These are phyloP conservation scores for Cacoxenus indagator DNA, from an alignment of 2,888 invertebrate genomes.

Conservation along the genomic window DNA sequence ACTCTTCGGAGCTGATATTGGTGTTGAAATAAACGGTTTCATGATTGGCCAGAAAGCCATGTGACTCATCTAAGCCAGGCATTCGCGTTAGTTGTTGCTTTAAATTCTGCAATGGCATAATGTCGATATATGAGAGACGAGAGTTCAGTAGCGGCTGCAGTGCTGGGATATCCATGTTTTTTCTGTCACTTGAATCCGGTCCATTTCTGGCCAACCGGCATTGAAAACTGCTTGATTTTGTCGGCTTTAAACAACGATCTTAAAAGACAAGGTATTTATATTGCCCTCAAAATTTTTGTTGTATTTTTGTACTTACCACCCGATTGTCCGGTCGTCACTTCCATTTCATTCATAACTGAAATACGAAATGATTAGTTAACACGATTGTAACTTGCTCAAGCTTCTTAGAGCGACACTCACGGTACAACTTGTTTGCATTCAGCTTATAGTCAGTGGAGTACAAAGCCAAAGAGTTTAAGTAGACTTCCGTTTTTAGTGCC, in stretches of 20 bases:
- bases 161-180: constrained; percentile 30
- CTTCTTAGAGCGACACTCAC: constrained; percentile 49
- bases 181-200: neutral
- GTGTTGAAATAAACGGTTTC: constrained; percentile 68
- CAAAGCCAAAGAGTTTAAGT: constrained; percentile 62
- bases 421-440: constrained; percentile 56
- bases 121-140: constrained; percentile 59
- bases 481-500: constrained; percentile 62
- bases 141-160: constrained; percentile 41
- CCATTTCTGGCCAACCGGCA: constrained; percentile 53
- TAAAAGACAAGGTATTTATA: constrained; percentile 1
- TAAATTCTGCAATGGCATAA: constrained; percentile 51
- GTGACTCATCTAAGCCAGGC: constrained; percentile 58
- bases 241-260: constrained; percentile 64
- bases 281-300: neutral
- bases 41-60: constrained; percentile 68
- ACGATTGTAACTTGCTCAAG: neutral
- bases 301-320: constrained; percentile 46
- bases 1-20: constrained; percentile 67
- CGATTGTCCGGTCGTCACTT: constrained; percentile 57
- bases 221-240: constrained; percentile 67
- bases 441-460: constrained; percentile 65
- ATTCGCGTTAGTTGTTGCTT: constrained; percentile 49
- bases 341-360: constrained; percentile 67
- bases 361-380: constrained; percentile 11